Base-by-base conservation (phyloP, 2,797 vertebrate genomes). In the Enteromius afrohamiltoni region DNA sequence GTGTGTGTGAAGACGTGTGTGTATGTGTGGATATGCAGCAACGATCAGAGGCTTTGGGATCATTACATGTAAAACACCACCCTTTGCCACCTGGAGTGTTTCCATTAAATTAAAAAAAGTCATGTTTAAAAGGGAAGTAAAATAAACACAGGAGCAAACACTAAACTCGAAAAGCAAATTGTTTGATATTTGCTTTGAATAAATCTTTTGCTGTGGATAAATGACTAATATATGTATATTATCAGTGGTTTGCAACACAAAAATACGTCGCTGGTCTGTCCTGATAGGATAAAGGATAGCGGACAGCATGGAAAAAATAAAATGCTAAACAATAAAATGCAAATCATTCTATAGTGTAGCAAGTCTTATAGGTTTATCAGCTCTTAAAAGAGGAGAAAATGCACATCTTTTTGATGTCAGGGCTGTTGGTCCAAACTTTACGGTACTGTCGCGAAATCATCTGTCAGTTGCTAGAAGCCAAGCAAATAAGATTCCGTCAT, bases 1-100 rank as follows among this genome's bases (percentile, higher is more conserved):
- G 69, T 69, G 75, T 83, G 78, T 82, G 68, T 55, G 55, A 40
- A 40, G 37, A 40, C 29, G 21, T 80, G 74, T 19, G 53, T 23
- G 77, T 31, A 7, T 58, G 53, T 68, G 70, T 83, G 76, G 6
- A 16, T 60, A 60, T 69, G 65, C 64, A 86, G 64, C 34, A 31
- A 23, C 23, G 67, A 65, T n/a, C 29, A 23, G 49, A 74, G 31
- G 64, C 55, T 71, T 51, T 67, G 58, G 37, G 17, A 77, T 75
- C 45, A 79, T 86, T 80, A 60, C 23, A 40, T 58, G 42, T 51
- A 29, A 23, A 77, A 51, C 37, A 73, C 13, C n/a, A 60, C 10
- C 23, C 10, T 79, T 58, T 65, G 19, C 69, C 47, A 68, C 29
- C 17, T 31, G 29, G 7, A 67, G 45, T 53, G 45, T 49, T 79